A percentile compares a stretch with the other conserved stretches of the same genome.
These are phyloP conservation scores for Pavo muticus DNA, from an alignment of 2,113 vertebrate species.

Conservation along the genomic window DNA sequence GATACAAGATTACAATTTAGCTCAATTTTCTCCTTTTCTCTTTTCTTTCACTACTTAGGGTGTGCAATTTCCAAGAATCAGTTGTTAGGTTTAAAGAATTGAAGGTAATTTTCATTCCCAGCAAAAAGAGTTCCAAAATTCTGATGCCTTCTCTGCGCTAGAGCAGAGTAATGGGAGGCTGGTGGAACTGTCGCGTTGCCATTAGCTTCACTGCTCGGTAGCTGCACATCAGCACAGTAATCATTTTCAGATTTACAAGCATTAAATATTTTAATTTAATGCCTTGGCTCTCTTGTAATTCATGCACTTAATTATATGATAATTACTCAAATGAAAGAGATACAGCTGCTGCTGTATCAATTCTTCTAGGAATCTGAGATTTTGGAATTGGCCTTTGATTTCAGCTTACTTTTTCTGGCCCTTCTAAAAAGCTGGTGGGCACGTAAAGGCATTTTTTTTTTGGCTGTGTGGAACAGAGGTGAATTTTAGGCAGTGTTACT, in stretches of 20 bases:
- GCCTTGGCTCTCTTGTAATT: slow-evolving; percentile 92
- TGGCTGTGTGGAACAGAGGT: background rate
- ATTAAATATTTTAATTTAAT: slow-evolving; percentile 95
- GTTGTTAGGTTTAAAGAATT: slow-evolving; percentile 3
- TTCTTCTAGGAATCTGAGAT: slow-evolving; percentile 82
- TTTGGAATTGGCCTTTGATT: slow-evolving; percentile 72
- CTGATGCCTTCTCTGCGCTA: background rate
- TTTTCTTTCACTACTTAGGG: background rate
- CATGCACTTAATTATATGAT: slow-evolving; percentile 94
- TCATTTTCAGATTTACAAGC: slow-evolving; percentile 93
- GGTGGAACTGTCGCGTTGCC: slow-evolving; percentile 62
- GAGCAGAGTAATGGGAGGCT: slow-evolving; percentile 39
- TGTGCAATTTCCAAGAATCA: background rate
- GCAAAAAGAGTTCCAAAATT: slow-evolving; percentile 40
- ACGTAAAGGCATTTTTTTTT: background rate
- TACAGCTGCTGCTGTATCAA: slow-evolving; percentile 84
- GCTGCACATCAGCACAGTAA: slow-evolving; percentile 86
- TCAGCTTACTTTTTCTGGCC: background rate
- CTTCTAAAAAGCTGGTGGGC: background rate
- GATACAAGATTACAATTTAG: slow-evolving; percentile 22
- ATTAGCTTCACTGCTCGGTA: slow-evolving; percentile 77
- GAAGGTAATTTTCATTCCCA: background rate
- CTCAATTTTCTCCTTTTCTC: slow-evolving; percentile 2
- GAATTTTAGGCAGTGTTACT: slow-evolving; percentile 34
- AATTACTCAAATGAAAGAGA: slow-evolving; percentile 89